These are phyloP conservation scores for Plecturocebus donacophilus DNA, from an alignment of 2,113 vertebrate species.

Conservation along the genomic window DNA sequence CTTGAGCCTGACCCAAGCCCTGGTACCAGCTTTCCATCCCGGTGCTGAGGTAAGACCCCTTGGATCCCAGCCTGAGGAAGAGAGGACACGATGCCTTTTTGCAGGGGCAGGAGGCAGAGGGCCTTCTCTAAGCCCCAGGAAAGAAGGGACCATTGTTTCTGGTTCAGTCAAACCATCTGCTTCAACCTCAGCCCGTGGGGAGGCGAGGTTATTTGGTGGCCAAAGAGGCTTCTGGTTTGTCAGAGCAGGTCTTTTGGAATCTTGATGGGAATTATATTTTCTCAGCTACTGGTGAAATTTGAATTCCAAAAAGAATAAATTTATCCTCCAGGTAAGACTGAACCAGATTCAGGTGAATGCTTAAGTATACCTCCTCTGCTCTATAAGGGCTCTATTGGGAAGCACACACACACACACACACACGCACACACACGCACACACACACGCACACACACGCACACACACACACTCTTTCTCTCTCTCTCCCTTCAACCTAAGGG, in stretches of 20 bases:
- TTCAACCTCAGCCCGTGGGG: neutral
- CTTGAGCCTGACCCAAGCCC: neutral
- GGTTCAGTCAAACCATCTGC: neutral
- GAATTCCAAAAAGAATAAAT: conserved; percentile 32
- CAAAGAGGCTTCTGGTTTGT: conserved; percentile 14
- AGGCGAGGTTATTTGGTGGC: neutral
- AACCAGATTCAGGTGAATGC: neutral
- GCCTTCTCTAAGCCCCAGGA: neutral
- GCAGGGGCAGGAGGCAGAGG: neutral
- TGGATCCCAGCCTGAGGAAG: neutral
- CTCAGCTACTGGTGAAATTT: conserved; percentile 40
- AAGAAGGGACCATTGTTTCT: neutral
- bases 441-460: neutral
- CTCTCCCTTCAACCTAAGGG: neutral
- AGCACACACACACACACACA: no score
- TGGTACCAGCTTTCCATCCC: neutral
- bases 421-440: accelerated
- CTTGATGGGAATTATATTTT: conserved; percentile 11
- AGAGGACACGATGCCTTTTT: neutral
- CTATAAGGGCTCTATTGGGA: neutral
- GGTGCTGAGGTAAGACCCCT: conserved; percentile 62
- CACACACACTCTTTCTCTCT: accelerated
- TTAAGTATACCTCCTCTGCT: neutral
- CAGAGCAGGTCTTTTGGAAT: neutral
- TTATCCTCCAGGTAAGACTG: conserved; percentile 32